Base-by-base conservation (phyloP, 2,113 vertebrate species). In the Rhynchomys soricoides region DNA sequence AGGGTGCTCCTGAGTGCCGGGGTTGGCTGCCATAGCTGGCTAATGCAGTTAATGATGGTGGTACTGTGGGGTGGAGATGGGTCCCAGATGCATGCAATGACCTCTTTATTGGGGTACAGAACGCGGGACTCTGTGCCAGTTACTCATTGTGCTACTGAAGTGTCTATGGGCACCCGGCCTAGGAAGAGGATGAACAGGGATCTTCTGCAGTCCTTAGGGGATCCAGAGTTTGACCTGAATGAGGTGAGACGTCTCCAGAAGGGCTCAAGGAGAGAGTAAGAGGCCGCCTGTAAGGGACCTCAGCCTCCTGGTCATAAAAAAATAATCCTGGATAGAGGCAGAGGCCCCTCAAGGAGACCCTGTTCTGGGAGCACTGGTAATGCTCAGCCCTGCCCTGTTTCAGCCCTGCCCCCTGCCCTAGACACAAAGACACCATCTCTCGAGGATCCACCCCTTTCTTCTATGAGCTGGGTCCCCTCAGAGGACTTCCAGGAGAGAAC, bases 261-360 rank as follows among this genome's bases (percentile, higher is more conserved):
- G 29, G 48, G 73, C 17, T 75, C 50, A 22, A 86, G 89, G 93
- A 92, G 97, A 86, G 52, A 96, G 91, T 40, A 74, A 96, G 96
- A 40, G 68, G 95, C 95, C 93, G 78, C 97, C 97, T 95, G 31
- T 83, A 85, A 96, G 95, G 95, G 97, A 93, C 97, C 96, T 97
- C 95, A 86, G 96, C 96, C 96, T 97, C 97, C 97, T 97, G 97
- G 97, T 97, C 97, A 96, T 31, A 34, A 24, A 55, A 93, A n/a
- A 89, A 45, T 79, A 91, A 57, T 83, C 97, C 97, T 97, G 97
- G 93, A 79, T 21, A 94, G 97, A 97, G 95, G 90, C 95, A 48
- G 90, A 97, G 97, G 74, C 94, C 97, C 96, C 97, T 96, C 83
- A 34, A 97, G 96, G 97, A 96, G 97, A 94, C 97, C 86, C 97